Conservation (phyloP, 2,888 invertebrate species). For the Nudaria mundana region DNA sequence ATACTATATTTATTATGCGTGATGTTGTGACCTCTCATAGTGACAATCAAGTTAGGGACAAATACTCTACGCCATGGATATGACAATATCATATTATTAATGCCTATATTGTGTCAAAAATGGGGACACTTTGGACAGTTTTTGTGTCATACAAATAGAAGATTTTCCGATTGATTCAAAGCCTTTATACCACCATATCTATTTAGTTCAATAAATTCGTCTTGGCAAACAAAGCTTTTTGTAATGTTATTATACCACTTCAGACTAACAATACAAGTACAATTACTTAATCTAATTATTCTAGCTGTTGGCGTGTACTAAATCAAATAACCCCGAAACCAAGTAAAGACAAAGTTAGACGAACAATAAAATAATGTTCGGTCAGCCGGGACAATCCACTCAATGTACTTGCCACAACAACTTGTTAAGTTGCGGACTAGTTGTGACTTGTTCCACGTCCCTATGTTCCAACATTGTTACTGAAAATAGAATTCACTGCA, state of each 20-base stretch:
- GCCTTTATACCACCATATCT: too few relatives aligned
- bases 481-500: slow-evolving; percentile 47
- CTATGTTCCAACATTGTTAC: slow-evolving; percentile 36
- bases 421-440: slow-evolving; percentile 48
- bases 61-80: too few relatives aligned
- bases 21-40: too few relatives aligned
- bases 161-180: too few relatives aligned
- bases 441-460: slow-evolving; percentile 39
- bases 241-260: neutral
- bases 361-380: slow-evolving; percentile 38
- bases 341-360: slow-evolving; percentile 28
- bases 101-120: too few relatives aligned
- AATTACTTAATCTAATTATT: slow-evolving; percentile 5
- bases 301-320: slow-evolving; percentile 6
- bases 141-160: too few relatives aligned
- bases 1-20: too few relatives aligned
- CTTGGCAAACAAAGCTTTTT: neutral
- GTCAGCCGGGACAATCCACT: slow-evolving; percentile 31
- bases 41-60: too few relatives aligned
- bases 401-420: slow-evolving; percentile 40
- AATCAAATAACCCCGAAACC: slow-evolving; percentile 14
- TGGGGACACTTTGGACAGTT: too few relatives aligned
- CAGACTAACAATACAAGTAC: neutral
- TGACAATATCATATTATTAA: too few relatives aligned
- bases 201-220: too few relatives aligned